Evolutionary conservation across 2,113 vertebrate genomes (phyloP).

Genomic region (Penelope pileata): DNA sequence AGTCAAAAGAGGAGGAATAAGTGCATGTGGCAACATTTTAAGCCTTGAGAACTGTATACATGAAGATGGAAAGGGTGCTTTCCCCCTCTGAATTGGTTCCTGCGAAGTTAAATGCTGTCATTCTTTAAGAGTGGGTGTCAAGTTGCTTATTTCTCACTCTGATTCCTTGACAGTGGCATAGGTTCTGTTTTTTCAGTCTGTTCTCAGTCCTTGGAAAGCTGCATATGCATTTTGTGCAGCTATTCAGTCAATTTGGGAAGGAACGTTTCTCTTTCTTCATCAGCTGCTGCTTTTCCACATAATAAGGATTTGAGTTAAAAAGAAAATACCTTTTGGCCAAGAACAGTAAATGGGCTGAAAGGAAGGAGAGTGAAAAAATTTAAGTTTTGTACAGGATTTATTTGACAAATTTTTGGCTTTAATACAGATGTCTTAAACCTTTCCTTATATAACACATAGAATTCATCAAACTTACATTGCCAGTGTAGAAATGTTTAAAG

Average conservation of each 20-base stretch:
- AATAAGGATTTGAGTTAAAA: neutral
- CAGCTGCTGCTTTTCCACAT: neutral
- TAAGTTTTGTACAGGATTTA: neutral
- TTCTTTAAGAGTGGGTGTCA: neutral
- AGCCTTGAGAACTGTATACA: neutral
- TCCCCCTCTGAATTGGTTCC: neutral
- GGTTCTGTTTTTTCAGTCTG: neutral
- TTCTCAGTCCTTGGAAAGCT: neutral
- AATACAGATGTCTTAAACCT: neutral
- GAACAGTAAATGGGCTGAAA: neutral
- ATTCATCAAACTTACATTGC: neutral
- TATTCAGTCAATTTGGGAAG: neutral
- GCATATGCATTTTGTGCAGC: neutral
- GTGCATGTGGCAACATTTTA: neutral
- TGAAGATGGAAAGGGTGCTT: neutral
- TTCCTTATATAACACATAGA: neutral
- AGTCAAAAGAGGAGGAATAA: neutral
- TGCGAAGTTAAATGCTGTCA: neutral
- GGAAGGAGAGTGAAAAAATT: neutral
- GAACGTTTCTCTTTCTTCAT: neutral
- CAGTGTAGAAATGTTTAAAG: neutral
- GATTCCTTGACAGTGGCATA: neutral
- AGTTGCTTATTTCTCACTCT: neutral
- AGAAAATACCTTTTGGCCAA: neutral
- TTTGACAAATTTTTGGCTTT: neutral